These are phyloP conservation scores for Euleptes europaea DNA, from an alignment of 2,113 vertebrate species.

Conservation along the genomic window DNA sequence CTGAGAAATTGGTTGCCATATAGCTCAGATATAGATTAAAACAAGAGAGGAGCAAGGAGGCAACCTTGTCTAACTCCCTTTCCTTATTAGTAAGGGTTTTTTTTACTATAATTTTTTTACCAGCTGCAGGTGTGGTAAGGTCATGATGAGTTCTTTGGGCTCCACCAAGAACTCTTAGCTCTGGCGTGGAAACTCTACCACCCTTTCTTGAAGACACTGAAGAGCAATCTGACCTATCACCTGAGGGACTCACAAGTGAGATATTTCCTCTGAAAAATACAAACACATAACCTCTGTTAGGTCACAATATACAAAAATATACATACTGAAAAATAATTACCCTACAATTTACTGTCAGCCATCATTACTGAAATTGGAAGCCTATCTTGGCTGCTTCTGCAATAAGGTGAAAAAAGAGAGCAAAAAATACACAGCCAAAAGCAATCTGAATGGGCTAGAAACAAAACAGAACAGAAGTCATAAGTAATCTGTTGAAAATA, in stretches of 20 bases:
- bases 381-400: not conserved
- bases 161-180: conserved; percentile 70
- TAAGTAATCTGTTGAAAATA: not conserved
- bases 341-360: not conserved
- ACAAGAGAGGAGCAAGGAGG: too few species aligned
- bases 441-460: not conserved
- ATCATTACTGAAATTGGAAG: not conserved
- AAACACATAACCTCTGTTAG: not conserved
- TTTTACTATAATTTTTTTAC: conserved; percentile 67
- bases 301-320: not conserved
- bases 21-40: too few species aligned
- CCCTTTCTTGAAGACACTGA: conserved; percentile 61
- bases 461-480: not conserved
- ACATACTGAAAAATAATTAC: not conserved
- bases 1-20: too few species aligned
- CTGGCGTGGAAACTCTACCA: conserved; percentile 77
- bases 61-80: too few species aligned
- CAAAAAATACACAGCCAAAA: too few species aligned
- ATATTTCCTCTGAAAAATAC: conserved; percentile 49
- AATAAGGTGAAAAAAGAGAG: not conserved
- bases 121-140: conserved; percentile 77
- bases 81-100: not conserved
- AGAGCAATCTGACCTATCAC: conserved; percentile 58
- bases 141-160: conserved; percentile 79
- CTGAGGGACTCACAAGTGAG: conserved; percentile 45